phyloP scores from a whole-genome alignment of 2,113 vertebrate genomes.

The Eulemur macaco region DNA sequence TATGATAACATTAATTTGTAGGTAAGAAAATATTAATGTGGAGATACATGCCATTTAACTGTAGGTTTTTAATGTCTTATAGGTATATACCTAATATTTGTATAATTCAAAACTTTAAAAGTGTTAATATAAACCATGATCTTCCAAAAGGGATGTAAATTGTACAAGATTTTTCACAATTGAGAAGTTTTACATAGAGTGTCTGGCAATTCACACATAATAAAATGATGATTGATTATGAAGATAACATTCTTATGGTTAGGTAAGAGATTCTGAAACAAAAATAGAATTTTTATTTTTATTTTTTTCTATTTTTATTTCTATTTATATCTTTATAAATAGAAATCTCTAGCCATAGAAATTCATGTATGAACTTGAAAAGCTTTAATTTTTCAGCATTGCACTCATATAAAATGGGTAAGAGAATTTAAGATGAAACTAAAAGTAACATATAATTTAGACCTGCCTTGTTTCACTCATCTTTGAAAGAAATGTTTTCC shows the following conservation, averaged over 20 bases:
- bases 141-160: background rate
- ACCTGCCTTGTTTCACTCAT: background rate
- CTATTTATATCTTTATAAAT: too few relatives aligned
- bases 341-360: too few relatives aligned
- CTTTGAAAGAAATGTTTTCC: background rate
- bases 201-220: background rate
- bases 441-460: background rate
- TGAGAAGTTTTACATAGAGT: background rate
- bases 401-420: background rate
- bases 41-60: background rate
- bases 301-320: too few relatives aligned
- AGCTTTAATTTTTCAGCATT: background rate
- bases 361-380: background rate
- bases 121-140: background rate
- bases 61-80: background rate
- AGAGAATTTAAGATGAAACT: conserved; percentile 1
- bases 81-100: background rate
- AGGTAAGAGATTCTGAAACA: background rate
- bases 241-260: background rate
- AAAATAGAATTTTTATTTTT: too few relatives aligned
- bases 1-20: background rate
- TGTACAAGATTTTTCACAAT: background rate
- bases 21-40: background rate
- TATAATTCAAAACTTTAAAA: background rate
- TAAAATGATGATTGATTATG: background rate